Conservation (phyloP, 1,140 invertebrate species). For the Cataglyphis hispanica region DNA sequence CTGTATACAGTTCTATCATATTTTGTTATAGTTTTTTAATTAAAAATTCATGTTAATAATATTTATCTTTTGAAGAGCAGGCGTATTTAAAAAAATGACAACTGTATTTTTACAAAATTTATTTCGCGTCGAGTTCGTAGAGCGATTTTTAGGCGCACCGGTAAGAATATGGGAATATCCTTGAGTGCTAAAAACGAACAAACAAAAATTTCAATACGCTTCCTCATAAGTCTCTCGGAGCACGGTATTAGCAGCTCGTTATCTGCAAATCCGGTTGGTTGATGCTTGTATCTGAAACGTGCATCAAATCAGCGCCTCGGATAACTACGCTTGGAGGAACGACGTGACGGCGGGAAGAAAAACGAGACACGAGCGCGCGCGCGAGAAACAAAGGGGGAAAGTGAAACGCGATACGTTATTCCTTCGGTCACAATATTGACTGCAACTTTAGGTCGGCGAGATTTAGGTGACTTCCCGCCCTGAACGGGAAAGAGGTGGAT, state of each 20-base stretch:
- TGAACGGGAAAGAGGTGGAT: slow-evolving; percentile 69
- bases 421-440: slow-evolving; percentile 85
- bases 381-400: slow-evolving; percentile 69
- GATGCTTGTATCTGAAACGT: slow-evolving; percentile 73
- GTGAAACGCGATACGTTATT: slow-evolving; percentile 82
- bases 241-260: slow-evolving; percentile 70
- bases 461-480: slow-evolving; percentile 81
- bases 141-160: neutral
- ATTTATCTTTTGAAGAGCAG: neutral
- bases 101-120: slow-evolving; percentile 19
- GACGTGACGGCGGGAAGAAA: slow-evolving; percentile 53
- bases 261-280: slow-evolving; percentile 68
- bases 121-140: neutral
- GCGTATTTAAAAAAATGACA: too few species aligned
- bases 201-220: slow-evolving; percentile 65
- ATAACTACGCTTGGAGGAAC: slow-evolving; percentile 60
- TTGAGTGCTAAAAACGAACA: neutral
- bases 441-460: slow-evolving; percentile 81
- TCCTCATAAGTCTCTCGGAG: slow-evolving; percentile 51
- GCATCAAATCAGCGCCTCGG: slow-evolving; percentile 73
- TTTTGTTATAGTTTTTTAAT: neutral
- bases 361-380: slow-evolving; percentile 55
- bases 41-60: neutral
- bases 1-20: neutral
- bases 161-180: neutral